These are phyloP conservation scores for Tychaedon coryphoeus DNA, from an alignment of 2,113 vertebrate species.

Conservation along the genomic window DNA sequence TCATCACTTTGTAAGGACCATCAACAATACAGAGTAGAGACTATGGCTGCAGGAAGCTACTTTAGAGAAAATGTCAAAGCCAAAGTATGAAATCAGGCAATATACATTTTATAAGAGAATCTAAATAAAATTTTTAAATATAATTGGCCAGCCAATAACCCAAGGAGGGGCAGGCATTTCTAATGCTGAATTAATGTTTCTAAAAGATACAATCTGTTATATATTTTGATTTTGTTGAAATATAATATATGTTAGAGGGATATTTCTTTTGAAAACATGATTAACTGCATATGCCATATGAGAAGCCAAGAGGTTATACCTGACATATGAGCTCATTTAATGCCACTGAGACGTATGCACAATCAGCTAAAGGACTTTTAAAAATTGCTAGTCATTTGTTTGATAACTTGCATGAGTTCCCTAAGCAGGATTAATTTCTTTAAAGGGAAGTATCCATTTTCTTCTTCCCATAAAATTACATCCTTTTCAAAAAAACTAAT, in stretches of 20 bases:
- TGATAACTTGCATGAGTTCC: background rate
- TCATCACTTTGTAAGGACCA: background rate
- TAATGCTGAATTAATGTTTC: background rate
- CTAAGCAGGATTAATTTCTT: background rate
- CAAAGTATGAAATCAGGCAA: background rate
- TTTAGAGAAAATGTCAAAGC: background rate
- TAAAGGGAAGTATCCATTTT: background rate
- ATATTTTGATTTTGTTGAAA: background rate
- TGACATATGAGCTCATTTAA: background rate
- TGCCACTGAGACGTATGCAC: background rate
- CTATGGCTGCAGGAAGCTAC: background rate
- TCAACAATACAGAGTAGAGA: background rate
- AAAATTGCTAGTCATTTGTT: background rate
- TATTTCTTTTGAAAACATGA: background rate
- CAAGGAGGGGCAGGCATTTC: background rate
- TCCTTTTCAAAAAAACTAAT: background rate
- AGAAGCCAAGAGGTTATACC: background rate
- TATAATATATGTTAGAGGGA: accelerated
- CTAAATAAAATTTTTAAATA: background rate
- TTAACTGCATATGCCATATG: background rate
- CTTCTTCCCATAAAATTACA: constrained; percentile 12
- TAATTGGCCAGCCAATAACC: background rate
- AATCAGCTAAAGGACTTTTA: background rate
- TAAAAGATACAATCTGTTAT: background rate
- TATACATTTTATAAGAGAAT: background rate